Evolutionary conservation across 2,797 vertebrate genomes (phyloP).

Genomic region (Semaprochilodus insignis): DNA sequence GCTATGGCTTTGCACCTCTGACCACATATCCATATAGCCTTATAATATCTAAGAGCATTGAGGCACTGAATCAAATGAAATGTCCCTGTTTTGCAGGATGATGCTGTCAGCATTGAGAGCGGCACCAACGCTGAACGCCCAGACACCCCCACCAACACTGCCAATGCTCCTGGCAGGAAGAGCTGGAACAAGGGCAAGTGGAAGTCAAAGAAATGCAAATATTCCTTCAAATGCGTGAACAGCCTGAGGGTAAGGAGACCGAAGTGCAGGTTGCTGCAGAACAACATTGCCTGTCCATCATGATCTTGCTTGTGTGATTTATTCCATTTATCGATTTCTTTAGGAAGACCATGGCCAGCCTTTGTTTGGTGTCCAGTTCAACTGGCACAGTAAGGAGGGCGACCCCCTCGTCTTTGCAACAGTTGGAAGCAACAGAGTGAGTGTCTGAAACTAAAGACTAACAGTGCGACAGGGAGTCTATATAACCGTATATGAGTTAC

Average conservation of each 20-base stretch:
- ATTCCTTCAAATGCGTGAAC: slow-evolving; percentile 98
- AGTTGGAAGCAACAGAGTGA: slow-evolving; percentile 97
- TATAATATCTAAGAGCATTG: neutral
- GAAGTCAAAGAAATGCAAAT: slow-evolving; percentile 99
- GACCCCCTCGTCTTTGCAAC: slow-evolving; percentile 98
- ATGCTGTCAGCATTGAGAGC: slow-evolving; percentile 94
- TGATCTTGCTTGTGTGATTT: neutral
- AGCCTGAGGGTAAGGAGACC: slow-evolving; percentile 87
- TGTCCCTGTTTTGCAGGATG: slow-evolving; percentile 81
- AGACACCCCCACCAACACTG: slow-evolving; percentile 96
- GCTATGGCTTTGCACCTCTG: neutral
- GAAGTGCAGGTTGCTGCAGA: neutral
- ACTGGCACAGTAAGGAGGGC: slow-evolving; percentile 99
- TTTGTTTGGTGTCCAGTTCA: slow-evolving; percentile 97
- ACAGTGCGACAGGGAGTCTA: neutral
- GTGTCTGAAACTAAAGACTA: slow-evolving; percentile 48
- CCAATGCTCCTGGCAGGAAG: slow-evolving; percentile 93
- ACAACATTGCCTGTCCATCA: neutral
- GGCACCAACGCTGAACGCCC: slow-evolving; percentile 94
- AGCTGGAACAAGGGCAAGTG: slow-evolving; percentile 99
- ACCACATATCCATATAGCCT: neutral
- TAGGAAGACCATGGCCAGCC: slow-evolving; percentile 98
- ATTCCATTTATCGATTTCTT: neutral
- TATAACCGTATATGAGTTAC: neutral
- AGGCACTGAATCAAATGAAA: no score